Conservation (phyloP, 2,888 invertebrate species). For the Endotricha flammealis region DNA sequence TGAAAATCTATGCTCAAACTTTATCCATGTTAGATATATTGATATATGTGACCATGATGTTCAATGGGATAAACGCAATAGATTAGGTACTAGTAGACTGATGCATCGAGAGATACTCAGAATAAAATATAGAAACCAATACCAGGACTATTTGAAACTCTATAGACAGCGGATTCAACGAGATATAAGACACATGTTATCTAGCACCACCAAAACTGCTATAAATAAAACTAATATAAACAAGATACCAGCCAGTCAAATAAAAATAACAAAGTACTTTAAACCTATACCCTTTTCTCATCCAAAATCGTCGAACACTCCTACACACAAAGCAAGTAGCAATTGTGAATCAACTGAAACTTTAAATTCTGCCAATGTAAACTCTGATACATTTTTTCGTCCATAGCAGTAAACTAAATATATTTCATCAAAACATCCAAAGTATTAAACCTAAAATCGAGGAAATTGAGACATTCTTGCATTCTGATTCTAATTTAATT, state of each 20-base stretch:
- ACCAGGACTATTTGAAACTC: not conserved
- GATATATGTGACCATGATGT: not conserved
- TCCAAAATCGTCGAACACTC: too few species aligned
- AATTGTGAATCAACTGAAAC: too few species aligned
- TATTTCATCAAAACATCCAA: not conserved
- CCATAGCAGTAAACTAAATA: not conserved
- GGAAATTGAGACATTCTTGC: not conserved
- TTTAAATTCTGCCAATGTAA: too few species aligned
- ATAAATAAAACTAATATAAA: too few species aligned
- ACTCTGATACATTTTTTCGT: too few species aligned
- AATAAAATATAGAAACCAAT: not conserved
- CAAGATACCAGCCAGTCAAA: too few species aligned
- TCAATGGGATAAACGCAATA: not conserved
- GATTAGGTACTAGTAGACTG: not conserved
- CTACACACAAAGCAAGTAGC: too few species aligned
- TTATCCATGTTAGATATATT: not conserved
- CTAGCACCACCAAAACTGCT: too few species aligned
- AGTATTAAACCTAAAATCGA: not conserved
- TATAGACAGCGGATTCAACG: too few species aligned
- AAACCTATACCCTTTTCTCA: too few species aligned
- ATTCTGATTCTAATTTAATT: not conserved
- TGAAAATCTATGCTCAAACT: not conserved
- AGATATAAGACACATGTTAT: too few species aligned
- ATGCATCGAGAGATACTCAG: not conserved
- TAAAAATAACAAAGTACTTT: too few species aligned